Conservation (phyloP, 1,140 invertebrate genomes). For the Drosophila pandora region DNA sequence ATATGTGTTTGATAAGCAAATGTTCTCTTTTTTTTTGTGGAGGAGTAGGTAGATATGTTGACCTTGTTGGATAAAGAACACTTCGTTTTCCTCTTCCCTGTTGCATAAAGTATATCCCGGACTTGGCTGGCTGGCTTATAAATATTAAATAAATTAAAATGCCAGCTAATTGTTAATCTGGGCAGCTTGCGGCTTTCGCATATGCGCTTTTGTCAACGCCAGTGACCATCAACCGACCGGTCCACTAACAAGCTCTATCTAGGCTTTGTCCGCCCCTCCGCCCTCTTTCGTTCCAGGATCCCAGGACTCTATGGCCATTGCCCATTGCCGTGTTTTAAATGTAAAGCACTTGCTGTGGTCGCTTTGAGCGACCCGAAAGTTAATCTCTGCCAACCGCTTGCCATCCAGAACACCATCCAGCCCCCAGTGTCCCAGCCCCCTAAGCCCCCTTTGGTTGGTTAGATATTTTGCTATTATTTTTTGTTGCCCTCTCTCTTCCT, state of each 20-base stretch:
- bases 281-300: not conserved
- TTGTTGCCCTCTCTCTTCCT: slow-evolving; percentile 13
- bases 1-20: slow-evolving; percentile 18
- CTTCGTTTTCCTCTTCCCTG: not conserved
- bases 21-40: not conserved
- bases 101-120: slow-evolving; percentile 4
- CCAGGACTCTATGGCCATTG: slow-evolving; percentile 16
- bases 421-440: not conserved
- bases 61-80: no score
- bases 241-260: slow-evolving; percentile 47
- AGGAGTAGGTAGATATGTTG: no score
- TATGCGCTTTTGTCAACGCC: slow-evolving; percentile 66
- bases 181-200: slow-evolving; percentile 66
- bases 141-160: slow-evolving; percentile 78
- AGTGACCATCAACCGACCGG: slow-evolving; percentile 41
- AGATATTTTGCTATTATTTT: slow-evolving; percentile 69
- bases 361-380: slow-evolving; percentile 81
- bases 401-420: slow-evolving; percentile 13
- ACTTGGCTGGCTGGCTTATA: slow-evolving; percentile 42
- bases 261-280: slow-evolving; percentile 8
- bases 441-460: slow-evolving; percentile 32
- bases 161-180: slow-evolving; percentile 79
- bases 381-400: slow-evolving; percentile 79
- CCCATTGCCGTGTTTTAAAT: slow-evolving; percentile 68
- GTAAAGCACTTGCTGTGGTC: slow-evolving; percentile 80